A percentile compares a stretch with the other conserved stretches of the same genome.
These are phyloP conservation scores for Piaya cayana DNA, from an alignment of 2,113 vertebrate species.

Conservation along the genomic window DNA sequence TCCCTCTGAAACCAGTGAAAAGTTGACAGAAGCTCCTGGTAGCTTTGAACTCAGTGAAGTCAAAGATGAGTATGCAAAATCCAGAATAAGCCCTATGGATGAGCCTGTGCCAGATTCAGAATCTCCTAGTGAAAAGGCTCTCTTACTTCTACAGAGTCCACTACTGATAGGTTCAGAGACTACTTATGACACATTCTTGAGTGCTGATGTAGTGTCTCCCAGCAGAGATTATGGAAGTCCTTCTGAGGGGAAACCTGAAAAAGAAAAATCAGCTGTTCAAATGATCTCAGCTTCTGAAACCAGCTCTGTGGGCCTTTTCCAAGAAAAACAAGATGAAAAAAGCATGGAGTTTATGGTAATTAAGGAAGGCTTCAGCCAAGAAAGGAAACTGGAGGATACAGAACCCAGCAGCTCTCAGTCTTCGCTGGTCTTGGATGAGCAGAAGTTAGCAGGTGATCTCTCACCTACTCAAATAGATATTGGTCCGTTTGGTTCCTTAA, in stretches of 20 bases:
- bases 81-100: constrained; percentile 86
- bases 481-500: constrained; percentile 81
- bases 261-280: constrained; percentile 69
- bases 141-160: constrained; percentile 81
- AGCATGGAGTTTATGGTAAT: constrained; percentile 68
- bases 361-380: constrained; percentile 68
- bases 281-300: constrained; percentile 74
- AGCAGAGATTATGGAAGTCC: constrained; percentile 53
- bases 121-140: constrained; percentile 81
- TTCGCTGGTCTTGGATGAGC: constrained; percentile 72
- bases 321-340: constrained; percentile 75
- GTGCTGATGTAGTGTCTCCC: constrained; percentile 63
- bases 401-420: constrained; percentile 68
- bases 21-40: too few species aligned
- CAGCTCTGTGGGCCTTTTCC: constrained; percentile 65
- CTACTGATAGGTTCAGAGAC: constrained; percentile 77
- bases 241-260: constrained; percentile 63
- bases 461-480: constrained; percentile 83
- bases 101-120: constrained; percentile 82
- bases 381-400: constrained; percentile 67
- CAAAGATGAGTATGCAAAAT: too few species aligned
- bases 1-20: too few species aligned
- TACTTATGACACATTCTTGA: constrained; percentile 76
- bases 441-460: constrained; percentile 74
- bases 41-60: too few species aligned